phyloP scores from a whole-genome alignment of 53 echinoderm and acorn worm species.

The Zoroaster sp. region DNA sequence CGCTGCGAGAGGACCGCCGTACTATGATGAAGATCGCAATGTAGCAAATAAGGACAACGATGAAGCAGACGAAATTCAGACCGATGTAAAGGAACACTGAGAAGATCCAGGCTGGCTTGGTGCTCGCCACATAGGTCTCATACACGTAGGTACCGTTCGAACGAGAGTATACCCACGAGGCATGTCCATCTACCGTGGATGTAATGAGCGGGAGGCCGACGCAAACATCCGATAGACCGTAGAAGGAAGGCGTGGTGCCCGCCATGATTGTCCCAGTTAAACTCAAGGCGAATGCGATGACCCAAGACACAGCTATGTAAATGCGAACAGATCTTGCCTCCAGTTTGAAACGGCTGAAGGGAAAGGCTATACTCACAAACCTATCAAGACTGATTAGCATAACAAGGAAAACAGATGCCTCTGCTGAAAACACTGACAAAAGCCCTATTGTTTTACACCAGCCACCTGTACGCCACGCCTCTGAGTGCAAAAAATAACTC shows the following conservation, averaged over 20 bases:
- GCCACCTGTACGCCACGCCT: conserved; percentile 57
- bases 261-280: conserved; percentile 15
- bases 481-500: conserved; percentile 38
- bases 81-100: conserved; percentile 67
- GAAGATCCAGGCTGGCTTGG: conserved; percentile 61
- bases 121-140: not conserved
- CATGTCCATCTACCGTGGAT: not conserved
- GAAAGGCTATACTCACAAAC: conserved; percentile 60
- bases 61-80: conserved; percentile 61
- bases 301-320: conserved; percentile 26
- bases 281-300: conserved; percentile 34
- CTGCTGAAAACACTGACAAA: conserved; percentile 54
- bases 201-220: conserved; percentile 58
- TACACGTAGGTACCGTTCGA: not conserved
- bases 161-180: not conserved
- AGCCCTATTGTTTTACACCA: conserved; percentile 59
- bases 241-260: not conserved
- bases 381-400: conserved; percentile 64
- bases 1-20: conserved; percentile 22
- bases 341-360: conserved; percentile 59
- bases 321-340: not conserved
- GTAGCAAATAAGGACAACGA: conserved; percentile 66
- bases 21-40: conserved; percentile 63
- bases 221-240: conserved; percentile 62
- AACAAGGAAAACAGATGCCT: conserved; percentile 70